Evolutionary conservation across 2,797 vertebrate species (phyloP).

Genomic region (Prunella strophiata): DNA sequence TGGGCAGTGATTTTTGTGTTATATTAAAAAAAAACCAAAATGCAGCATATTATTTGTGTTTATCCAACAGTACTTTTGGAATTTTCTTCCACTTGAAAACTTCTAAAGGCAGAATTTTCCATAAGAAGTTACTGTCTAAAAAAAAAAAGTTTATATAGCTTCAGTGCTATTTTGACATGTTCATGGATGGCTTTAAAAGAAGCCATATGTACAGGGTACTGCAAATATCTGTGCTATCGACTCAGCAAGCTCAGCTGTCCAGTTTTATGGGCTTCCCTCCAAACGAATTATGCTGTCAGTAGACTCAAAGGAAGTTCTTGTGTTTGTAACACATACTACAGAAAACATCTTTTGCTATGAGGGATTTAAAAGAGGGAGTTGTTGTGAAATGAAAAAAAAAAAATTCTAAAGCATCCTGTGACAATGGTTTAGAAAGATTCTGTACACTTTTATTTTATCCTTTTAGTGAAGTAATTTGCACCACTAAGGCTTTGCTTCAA

Average conservation of each 20-base stretch:
- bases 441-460: neutral
- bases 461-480: neutral
- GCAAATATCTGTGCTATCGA: neutral
- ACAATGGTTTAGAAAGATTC: neutral
- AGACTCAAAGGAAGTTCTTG: neutral
- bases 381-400: neutral
- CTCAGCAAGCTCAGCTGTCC: neutral
- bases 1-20: neutral
- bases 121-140: neutral
- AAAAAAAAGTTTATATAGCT: neutral
- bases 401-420: neutral
- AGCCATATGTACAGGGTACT: neutral
- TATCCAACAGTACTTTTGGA: neutral
- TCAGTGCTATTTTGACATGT: neutral
- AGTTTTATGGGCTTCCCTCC: neutral
- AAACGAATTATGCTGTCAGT: accelerated
- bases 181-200: slow-evolving; percentile 12
- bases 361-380: neutral
- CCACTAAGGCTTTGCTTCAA: neutral
- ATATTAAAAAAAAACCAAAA: neutral
- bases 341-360: neutral
- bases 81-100: neutral
- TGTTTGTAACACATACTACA: neutral
- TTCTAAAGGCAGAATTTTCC: neutral
- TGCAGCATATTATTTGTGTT: slow-evolving; percentile 6